Evolutionary conservation across 2,888 invertebrate species (phyloP).

Genomic region (Apotomis betuletana): DNA sequence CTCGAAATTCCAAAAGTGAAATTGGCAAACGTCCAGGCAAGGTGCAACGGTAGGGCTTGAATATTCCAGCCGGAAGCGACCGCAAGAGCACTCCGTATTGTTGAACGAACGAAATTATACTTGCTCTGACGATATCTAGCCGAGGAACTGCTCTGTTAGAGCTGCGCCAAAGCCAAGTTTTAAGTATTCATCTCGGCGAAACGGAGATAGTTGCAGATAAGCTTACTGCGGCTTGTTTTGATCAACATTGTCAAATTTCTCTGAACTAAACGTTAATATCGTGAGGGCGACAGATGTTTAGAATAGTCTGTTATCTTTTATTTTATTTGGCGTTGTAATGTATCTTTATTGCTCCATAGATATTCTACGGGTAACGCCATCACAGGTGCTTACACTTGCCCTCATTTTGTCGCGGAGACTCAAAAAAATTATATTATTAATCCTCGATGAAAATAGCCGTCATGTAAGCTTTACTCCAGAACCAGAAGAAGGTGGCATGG

Average conservation of each 20-base stretch:
- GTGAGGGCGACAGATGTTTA: background rate
- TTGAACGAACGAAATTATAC: slow-evolving; percentile 34
- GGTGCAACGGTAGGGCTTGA: slow-evolving; percentile 54
- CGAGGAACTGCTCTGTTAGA: slow-evolving; percentile 22
- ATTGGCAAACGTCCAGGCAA: slow-evolving; percentile 64
- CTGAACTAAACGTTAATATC: background rate
- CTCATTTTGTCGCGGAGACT: background rate
- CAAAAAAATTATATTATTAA: too few relatives aligned
- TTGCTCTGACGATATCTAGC: slow-evolving; percentile 32
- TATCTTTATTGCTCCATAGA: background rate
- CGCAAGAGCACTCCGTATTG: slow-evolving; percentile 41
- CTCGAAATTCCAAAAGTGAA: slow-evolving; percentile 62
- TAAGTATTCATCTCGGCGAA: slow-evolving; percentile 33
- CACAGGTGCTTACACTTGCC: background rate
- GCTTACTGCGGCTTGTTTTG: slow-evolving; percentile 21
- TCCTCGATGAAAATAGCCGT: too few relatives aligned
- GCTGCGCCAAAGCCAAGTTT: slow-evolving; percentile 31
- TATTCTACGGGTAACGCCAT: background rate
- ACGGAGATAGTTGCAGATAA: slow-evolving; percentile 35
- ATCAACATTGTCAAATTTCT: slow-evolving; percentile 16
- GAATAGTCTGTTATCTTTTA: background rate
- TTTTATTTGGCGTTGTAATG: too few relatives aligned
- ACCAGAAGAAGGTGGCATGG: too few relatives aligned
- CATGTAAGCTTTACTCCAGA: too few relatives aligned
- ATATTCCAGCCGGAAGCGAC: slow-evolving; percentile 51